These are phyloP conservation scores for Rhizomys pruinosus DNA, from an alignment of 2,113 vertebrate species.

Conservation along the genomic window DNA sequence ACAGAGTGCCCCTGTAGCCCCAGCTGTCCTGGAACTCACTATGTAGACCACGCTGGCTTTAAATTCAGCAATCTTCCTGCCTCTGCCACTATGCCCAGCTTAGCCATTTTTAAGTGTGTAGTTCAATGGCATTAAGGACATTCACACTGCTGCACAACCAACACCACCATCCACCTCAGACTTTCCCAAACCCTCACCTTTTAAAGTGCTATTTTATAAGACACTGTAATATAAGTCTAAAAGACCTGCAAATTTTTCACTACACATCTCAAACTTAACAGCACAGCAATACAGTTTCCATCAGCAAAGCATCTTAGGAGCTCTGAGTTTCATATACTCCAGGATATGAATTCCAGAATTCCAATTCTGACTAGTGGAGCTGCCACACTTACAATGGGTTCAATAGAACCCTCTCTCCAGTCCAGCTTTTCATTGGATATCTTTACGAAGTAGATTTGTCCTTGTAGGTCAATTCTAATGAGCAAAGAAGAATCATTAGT, in stretches of 20 bases:
- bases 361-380: constrained; percentile 3
- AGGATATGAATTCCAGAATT: too few species aligned
- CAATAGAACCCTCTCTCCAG: background rate
- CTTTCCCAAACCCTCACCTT: background rate
- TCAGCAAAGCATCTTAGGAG: background rate
- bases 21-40: too few species aligned
- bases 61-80: too few species aligned
- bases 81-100: too few species aligned
- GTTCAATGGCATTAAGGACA: background rate
- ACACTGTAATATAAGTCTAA: background rate
- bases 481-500: constrained; percentile 29
- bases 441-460: constrained; percentile 19
- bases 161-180: background rate
- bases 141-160: rapidly evolving
- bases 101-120: background rate
- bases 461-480: background rate
- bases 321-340: background rate
- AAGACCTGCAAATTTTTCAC: background rate
- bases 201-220: background rate
- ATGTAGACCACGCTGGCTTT: too few species aligned
- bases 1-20: too few species aligned
- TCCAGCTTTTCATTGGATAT: background rate
- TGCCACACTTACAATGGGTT: background rate
- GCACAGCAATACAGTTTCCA: background rate
- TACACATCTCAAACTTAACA: background rate